Percentiles rank a stretch among this genome's conserved stretches.
These are phyloP conservation scores for Leucania comma DNA, from an alignment of 2,888 invertebrate species.

Conservation along the genomic window DNA sequence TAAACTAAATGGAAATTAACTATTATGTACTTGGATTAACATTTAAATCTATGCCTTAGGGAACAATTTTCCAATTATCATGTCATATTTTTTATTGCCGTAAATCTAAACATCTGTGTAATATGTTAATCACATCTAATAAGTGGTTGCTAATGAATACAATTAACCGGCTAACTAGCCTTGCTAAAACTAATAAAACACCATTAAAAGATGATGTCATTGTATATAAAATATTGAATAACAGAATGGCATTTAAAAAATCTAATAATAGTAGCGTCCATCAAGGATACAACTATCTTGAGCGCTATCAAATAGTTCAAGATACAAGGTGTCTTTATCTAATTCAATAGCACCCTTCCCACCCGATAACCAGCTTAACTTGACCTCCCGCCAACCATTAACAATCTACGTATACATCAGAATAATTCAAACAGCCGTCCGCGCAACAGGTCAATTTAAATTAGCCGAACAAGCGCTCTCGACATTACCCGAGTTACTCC, in stretches of 20 bases:
- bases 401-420: conserved; percentile 53
- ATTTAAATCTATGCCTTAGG: neutral
- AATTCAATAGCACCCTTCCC: conserved; percentile 80
- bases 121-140: conserved; percentile 9
- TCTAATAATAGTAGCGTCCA: conserved; percentile 63
- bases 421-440: conserved; percentile 44
- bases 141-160: conserved; percentile 14
- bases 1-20: neutral
- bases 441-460: conserved; percentile 70
- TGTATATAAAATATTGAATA: conserved; percentile 36
- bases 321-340: conserved; percentile 84
- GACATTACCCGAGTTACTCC: conserved; percentile 74
- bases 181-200: conserved; percentile 11
- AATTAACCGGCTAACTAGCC: conserved; percentile 16
- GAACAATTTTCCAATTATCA: neutral
- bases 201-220: conserved; percentile 47
- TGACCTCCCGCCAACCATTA: conserved; percentile 68
- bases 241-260: conserved; percentile 53
- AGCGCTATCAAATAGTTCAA: conserved; percentile 79
- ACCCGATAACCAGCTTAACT: conserved; percentile 68
- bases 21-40: neutral
- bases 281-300: conserved; percentile 70
- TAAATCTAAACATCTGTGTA: conserved; percentile 37
- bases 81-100: neutral
- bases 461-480: conserved; percentile 69